Base-by-base conservation (phyloP, 2,113 vertebrate species). In the Collichthys lucidus region DNA sequence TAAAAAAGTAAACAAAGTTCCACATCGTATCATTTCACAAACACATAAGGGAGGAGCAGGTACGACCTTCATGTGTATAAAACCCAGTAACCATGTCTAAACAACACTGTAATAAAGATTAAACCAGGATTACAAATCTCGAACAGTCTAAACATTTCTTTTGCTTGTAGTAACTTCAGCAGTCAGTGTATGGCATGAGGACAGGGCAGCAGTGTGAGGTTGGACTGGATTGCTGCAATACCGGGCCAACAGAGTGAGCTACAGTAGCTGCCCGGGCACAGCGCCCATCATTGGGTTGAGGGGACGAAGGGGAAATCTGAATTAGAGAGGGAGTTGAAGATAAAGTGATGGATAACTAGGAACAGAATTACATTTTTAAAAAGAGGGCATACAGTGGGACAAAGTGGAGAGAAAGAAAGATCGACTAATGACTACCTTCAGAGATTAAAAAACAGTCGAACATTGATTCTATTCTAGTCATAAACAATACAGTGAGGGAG, bases 291-390 rank as follows among this genome's bases (percentile, higher is more conserved):
- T 49, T 65, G 59, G 68, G 40, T 9, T 29, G 72, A 68, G 64
- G 22, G 59, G 61, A 75, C 26, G 0, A 79, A 42, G 49, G 65
- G 47, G 0, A 40, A 31, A 69, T 59, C 31, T 6, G 52, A 82
- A 82, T 67, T 71, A 87, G 29, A 77, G 40, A 75, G 74, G 67
- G 35, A 35, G 7, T 35, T 0, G 12, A 10, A 72, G 31, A 75
- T 74, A 66, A 80, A 85, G 42, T 78, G 68, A 80, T 76, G 71
- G 62, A 60, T 66, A 76, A 69, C 57, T 66, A 10, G 19, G 75
- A 24, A 44, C 15, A 68, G 67, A 4, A 16, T 53, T 56, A 70
- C n/a, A 63, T 57, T 75, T 35, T 24, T 24, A 68, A 78, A 80
- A n/a, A 86, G 15, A n/a, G 59, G 56, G 12, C 6, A 2, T 12